Evolutionary conservation across 92 coral and sea anemone species (phyloP).

Genomic region (Montipora capitata): DNA sequence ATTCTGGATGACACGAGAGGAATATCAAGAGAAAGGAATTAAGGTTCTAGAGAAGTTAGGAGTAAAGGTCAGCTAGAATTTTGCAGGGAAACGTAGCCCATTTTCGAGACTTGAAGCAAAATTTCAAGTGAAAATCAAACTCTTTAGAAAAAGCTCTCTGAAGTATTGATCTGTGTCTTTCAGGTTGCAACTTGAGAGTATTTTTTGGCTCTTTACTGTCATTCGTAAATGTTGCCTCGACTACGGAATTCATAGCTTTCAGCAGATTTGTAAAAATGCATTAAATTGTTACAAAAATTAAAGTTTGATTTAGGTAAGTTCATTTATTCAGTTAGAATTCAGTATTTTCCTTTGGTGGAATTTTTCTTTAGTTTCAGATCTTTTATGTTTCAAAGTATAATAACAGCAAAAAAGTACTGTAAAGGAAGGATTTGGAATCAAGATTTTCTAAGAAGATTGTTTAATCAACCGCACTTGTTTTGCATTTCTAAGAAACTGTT

Average conservation of each 20-base stretch:
- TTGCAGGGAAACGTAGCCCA: neutral
- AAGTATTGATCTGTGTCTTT: neutral
- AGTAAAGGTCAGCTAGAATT: constrained; percentile 82
- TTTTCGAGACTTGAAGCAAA: constrained; percentile 12
- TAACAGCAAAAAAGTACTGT: neutral
- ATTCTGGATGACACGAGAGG: constrained; percentile 97
- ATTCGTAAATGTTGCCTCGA: too few relatives aligned
- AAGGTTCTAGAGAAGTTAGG: constrained; percentile 97
- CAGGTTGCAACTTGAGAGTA: neutral
- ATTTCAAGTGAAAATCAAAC: constrained; percentile 21
- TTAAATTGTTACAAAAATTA: too few relatives aligned
- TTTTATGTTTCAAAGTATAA: neutral
- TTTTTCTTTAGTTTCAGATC: neutral
- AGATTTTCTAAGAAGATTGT: neutral
- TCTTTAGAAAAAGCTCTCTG: constrained; percentile 26
- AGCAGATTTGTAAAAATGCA: too few relatives aligned
- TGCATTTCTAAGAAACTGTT: neutral
- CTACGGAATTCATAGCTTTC: too few relatives aligned
- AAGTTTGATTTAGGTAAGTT: too few relatives aligned
- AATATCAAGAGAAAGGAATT: constrained; percentile 95
- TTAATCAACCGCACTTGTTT: too few relatives aligned
- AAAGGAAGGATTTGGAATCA: neutral
- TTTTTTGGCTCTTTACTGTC: neutral
- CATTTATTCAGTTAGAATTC: too few relatives aligned
- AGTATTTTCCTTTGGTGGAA: too few relatives aligned